Evolutionary conservation across 2,797 vertebrate genomes (phyloP), one percentile per base, ranked within the genome.

Genomic region (Phaenicophaeus curvirostris): DNA sequence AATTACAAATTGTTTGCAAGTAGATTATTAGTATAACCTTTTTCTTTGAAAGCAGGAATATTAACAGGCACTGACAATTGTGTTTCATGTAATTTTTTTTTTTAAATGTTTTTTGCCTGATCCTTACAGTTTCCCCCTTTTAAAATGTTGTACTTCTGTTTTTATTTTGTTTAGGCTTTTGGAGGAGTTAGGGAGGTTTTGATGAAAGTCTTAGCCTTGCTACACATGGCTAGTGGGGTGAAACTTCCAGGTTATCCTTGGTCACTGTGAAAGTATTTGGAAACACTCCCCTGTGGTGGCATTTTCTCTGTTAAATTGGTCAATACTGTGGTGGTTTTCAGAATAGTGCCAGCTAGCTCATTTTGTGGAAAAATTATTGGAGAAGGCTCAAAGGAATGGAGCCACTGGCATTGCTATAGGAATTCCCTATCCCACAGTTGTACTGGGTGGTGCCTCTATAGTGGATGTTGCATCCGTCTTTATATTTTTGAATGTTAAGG

Each of bases 401-500:
- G 75, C 41, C 33, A 8, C 46, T 35, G 73, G 21, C 11, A 5
- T 35, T 66, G n/a, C 37, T 63, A 0, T 28, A 30, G 76, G 83
- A 93, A 46, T 51, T 67, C 11, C 54, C 13, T 14, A 25, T 48
- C 46, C 31, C 21, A 20, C 5, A 3, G 35, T 63, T 0, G 0
- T 25, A 9, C 54, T 50, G 55, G 37, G 16, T 17, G 18, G 35
- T 41, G 8, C 66, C 71, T 39, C 25, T 25, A 8, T 17, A 50
- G 44, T 33, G 25, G 30, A 20, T 42, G 57, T 23, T 61, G 44
- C 53, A 46, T 61, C 24, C 31, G 15, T 37, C 54, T 42, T 30
- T 68, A 5, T 42, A 4, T 51, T 79, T 82, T 31, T 67, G 41
- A 65, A 44, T 27, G 11, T 51, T 67, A 58, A 86, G 30, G 39